These are phyloP conservation scores for Biston betularia DNA, from an alignment of 2,888 invertebrate genomes.

Conservation along the genomic window DNA sequence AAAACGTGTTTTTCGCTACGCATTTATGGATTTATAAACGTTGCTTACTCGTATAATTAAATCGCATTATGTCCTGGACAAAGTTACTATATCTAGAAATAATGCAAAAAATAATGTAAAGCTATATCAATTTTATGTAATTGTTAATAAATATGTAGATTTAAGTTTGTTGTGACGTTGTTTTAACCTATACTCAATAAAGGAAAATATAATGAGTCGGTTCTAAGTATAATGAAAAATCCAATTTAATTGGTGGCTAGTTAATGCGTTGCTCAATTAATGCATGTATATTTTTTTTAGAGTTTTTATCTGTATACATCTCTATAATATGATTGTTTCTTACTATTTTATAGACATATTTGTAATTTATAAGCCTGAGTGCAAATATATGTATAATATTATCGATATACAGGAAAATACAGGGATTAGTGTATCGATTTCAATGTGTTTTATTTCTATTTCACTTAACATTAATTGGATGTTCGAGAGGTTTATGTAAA, in stretches of 20 bases:
- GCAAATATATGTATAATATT: background rate
- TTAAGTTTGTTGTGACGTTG: too few relatives aligned
- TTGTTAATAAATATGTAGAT: too few relatives aligned
- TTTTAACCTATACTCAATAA: background rate
- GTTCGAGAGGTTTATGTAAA: background rate
- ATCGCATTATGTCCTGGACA: too few relatives aligned
- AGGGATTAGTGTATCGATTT: background rate
- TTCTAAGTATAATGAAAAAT: background rate
- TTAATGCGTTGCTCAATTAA: background rate
- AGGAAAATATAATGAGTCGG: background rate
- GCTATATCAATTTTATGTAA: too few relatives aligned
- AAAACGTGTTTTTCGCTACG: too few relatives aligned
- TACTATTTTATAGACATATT: too few relatives aligned
- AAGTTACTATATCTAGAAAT: too few relatives aligned
- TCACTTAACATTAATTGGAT: background rate
- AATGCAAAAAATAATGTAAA: too few relatives aligned
- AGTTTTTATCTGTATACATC: background rate
- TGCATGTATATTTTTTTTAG: background rate
- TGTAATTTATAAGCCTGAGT: too few relatives aligned
- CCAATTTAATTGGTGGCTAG: background rate
- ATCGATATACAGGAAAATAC: conserved; percentile 4
- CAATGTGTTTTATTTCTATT: background rate
- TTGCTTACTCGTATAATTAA: too few relatives aligned
- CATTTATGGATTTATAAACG: too few relatives aligned
- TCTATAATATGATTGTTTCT: background rate